Evolutionary conservation across 2,888 invertebrate genomes (phyloP).

Genomic region (Adineta ricciae): DNA sequence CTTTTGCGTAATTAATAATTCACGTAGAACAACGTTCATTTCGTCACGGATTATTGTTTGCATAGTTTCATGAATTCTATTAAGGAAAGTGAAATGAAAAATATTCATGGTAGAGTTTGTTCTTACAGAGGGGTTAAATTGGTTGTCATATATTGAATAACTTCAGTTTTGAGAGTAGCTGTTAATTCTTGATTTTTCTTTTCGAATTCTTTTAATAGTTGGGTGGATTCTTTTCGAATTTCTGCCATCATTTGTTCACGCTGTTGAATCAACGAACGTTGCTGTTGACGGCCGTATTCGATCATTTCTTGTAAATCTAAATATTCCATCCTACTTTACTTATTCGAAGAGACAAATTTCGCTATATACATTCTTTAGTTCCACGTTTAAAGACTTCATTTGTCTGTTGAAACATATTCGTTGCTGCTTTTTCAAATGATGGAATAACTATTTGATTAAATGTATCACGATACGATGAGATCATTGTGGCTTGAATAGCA

Average conservation of each 20-base stretch:
- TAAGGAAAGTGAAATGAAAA: not conserved
- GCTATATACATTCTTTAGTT: conserved; percentile 69
- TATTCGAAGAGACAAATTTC: conserved; percentile 39
- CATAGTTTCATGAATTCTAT: not conserved
- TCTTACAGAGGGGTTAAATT: conserved; percentile 30
- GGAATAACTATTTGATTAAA: conserved; percentile 65
- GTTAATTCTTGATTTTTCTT: not conserved
- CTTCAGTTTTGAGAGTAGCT: not conserved
- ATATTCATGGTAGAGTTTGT: too few relatives aligned
- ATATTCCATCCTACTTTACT: not conserved
- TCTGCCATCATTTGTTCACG: conserved; percentile 9
- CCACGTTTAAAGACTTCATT: conserved; percentile 77
- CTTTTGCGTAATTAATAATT: not conserved
- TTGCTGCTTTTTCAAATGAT: conserved; percentile 72
- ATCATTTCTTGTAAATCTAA: conserved; percentile 13
- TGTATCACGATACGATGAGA: conserved; percentile 66
- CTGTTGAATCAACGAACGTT: not conserved
- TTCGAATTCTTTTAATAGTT: not conserved
- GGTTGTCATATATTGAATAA: conserved; percentile 20
- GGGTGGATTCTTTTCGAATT: not conserved
- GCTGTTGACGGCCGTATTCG: conserved; percentile 14
- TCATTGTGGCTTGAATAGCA: conserved; percentile 55
- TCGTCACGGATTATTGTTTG: not conserved
- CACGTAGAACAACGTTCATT: not conserved
- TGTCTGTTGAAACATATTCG: conserved; percentile 75